Percentiles rank a stretch among this genome's conserved stretches.
phyloP scores from a whole-genome alignment of 1,140 invertebrate genomes.

The Orius insidiosus region DNA sequence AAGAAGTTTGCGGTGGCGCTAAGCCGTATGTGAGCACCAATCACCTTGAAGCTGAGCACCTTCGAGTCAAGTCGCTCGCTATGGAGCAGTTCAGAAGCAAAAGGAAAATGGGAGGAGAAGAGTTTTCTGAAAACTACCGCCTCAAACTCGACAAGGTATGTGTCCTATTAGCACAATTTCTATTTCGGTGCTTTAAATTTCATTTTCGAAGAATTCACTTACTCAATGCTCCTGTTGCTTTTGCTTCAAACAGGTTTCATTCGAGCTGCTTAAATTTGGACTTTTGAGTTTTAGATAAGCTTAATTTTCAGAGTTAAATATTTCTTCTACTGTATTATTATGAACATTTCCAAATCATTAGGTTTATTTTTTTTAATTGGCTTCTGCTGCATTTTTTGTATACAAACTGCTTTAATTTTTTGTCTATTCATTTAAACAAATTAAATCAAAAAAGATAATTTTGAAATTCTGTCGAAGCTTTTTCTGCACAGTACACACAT shows the following conservation, averaged over 20 bases:
- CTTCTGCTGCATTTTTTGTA: no score
- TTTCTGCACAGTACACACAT: no score
- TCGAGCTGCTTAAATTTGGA: no score
- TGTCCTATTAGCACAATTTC: background rate
- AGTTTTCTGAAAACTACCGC: conserved; percentile 71
- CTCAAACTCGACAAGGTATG: conserved; percentile 55
- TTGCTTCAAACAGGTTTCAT: no score
- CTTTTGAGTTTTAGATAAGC: no score
- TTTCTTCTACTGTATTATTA: conserved; percentile 66
- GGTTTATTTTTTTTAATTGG: conserved; percentile 65
- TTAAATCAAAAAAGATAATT: no score
- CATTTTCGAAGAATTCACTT: background rate
- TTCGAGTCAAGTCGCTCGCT: conserved; percentile 54
- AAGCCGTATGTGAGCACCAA: conserved; percentile 74
- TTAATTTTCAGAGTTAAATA: background rate
- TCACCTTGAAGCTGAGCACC: conserved; percentile 68
- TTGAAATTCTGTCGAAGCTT: no score
- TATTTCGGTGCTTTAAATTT: background rate
- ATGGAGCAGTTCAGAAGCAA: conserved; percentile 61
- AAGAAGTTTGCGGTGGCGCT: conserved; percentile 77
- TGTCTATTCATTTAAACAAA: no score
- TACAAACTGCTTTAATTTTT: no score
- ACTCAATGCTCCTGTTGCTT: no score
- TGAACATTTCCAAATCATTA: conserved; percentile 78
- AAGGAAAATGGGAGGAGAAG: conserved; percentile 89